phyloP scores from a whole-genome alignment of 2,113 vertebrate species.

The Carollia perspicillata region DNA sequence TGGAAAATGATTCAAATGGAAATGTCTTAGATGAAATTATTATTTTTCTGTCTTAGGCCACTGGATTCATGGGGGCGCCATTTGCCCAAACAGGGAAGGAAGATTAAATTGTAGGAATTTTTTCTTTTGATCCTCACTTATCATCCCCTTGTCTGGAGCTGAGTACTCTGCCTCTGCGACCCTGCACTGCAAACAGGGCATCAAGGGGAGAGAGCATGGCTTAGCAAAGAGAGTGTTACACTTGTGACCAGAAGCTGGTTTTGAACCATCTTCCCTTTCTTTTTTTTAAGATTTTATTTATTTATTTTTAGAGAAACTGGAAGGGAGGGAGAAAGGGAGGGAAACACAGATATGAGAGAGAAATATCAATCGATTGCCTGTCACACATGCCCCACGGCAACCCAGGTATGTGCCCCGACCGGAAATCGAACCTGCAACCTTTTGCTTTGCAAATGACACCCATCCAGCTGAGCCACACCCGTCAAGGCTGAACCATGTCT shows the following conservation, averaged over 20 bases:
- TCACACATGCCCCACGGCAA: too few species aligned
- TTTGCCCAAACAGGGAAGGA: neutral
- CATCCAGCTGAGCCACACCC: too few species aligned
- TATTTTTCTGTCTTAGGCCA: neutral
- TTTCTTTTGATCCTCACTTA: neutral
- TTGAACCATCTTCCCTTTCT: neutral
- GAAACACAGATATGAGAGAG: too few species aligned
- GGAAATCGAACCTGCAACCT: too few species aligned
- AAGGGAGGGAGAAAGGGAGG: too few species aligned
- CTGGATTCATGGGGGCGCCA: neutral
- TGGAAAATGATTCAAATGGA: neutral
- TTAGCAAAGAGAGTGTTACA: neutral
- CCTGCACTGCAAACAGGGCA: neutral
- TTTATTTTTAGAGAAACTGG: too few species aligned
- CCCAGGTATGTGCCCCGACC: too few species aligned
- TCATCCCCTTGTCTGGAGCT: neutral
- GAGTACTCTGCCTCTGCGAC: neutral
- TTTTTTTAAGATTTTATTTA: too few species aligned
- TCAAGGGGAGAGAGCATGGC: neutral
- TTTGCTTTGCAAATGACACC: too few species aligned
- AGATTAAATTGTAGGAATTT: neutral
- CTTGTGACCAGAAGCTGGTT: neutral
- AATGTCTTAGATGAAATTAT: neutral
- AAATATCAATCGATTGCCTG: too few species aligned
- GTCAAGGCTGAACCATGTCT: too few species aligned